A percentile compares a stretch with the other conserved stretches of the same genome.
Conservation (phyloP, 2,888 invertebrate species). For the Marronus borbonicus region DNA sequence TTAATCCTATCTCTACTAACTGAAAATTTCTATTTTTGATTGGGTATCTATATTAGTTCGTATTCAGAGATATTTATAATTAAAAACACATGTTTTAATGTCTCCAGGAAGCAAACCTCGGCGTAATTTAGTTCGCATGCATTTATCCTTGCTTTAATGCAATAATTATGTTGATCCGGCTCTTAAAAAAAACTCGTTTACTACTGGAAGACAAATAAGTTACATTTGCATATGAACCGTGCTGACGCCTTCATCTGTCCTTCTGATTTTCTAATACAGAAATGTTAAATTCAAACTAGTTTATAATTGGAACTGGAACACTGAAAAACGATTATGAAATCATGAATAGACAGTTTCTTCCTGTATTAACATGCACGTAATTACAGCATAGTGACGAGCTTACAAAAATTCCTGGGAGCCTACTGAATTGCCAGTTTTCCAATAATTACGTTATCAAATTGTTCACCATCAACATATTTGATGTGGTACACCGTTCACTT, state of each 20-base stretch:
- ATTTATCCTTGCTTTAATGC: slow-evolving; percentile 4
- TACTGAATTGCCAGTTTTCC: slow-evolving; percentile 3
- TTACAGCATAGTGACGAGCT: not conserved
- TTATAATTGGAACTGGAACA: not conserved
- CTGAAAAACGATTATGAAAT: not conserved
- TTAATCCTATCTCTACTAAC: not conserved
- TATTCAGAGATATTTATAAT: not conserved
- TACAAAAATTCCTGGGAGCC: too few species aligned
- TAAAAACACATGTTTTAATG: not conserved
- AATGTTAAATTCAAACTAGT: slow-evolving; percentile 32
- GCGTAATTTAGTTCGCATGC: not conserved
- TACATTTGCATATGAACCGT: slow-evolving; percentile 24
- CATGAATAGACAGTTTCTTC: slow-evolving; percentile 4
- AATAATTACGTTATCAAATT: not conserved
- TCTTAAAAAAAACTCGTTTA: not conserved
- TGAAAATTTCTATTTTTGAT: not conserved
- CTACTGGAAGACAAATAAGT: not conserved
- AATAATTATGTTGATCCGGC: slow-evolving; percentile 19
- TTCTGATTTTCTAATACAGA: slow-evolving; percentile 29
- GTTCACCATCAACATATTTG: slow-evolving; percentile 21
- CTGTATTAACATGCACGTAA: not conserved
- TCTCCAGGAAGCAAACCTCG: too few species aligned
- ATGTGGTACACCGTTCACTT: slow-evolving; percentile 18
- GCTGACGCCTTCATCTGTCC: slow-evolving; percentile 25
- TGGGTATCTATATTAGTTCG: not conserved